Conservation (phyloP, 2,113 vertebrate species). For the Osmerus eperlanus region DNA sequence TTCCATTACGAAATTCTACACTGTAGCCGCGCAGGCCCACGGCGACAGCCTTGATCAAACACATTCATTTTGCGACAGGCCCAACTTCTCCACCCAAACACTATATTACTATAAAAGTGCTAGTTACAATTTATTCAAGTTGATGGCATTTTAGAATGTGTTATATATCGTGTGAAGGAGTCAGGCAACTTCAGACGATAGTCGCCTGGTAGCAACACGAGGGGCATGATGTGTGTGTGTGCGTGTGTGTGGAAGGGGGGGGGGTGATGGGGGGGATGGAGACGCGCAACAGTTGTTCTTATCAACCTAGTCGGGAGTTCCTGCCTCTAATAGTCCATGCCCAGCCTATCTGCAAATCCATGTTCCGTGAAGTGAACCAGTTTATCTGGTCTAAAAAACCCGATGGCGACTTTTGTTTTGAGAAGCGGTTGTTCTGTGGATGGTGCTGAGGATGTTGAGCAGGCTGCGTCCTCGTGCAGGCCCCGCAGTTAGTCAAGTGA, state of each 20-base stretch:
- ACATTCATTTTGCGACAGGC: slow-evolving; percentile 19
- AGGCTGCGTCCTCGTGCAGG: slow-evolving; percentile 9
- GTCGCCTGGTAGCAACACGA: background rate
- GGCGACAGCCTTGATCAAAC: slow-evolving; percentile 51
- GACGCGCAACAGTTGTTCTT: too few species aligned
- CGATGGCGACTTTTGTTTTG: background rate
- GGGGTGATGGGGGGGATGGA: background rate
- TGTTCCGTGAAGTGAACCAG: too few species aligned
- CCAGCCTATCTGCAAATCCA: too few species aligned
- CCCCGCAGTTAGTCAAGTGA: slow-evolving; percentile 52
- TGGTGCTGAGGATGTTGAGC: background rate
- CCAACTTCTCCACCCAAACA: slow-evolving; percentile 13
- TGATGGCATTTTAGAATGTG: too few species aligned
- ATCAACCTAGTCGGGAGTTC: too few species aligned
- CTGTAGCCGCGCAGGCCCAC: slow-evolving; percentile 74
- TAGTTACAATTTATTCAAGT: too few species aligned
- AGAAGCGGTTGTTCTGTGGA: background rate
- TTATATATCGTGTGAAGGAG: too few species aligned
- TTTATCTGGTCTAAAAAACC: background rate
- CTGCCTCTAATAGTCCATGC: too few species aligned
- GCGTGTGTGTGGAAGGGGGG: background rate
- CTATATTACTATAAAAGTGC: background rate
- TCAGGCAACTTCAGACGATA: background rate
- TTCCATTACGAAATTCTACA: slow-evolving; percentile 90
- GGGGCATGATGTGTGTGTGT: background rate